phyloP scores from a whole-genome alignment of 1,140 invertebrate genomes.

The Lasioglossum albipes region DNA sequence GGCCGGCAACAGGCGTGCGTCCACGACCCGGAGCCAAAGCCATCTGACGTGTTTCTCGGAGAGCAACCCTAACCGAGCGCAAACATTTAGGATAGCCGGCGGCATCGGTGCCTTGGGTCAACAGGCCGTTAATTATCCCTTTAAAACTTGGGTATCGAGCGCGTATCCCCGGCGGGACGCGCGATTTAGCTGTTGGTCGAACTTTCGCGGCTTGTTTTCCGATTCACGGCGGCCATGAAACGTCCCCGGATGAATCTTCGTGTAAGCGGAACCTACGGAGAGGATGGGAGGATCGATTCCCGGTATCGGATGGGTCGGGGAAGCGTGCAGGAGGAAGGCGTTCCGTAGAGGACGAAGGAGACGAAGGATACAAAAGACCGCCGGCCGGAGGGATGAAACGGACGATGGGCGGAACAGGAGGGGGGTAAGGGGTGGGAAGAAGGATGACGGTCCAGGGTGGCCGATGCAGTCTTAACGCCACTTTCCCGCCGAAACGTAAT shows the following conservation, averaged over 20 bases:
- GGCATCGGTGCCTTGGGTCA: not conserved
- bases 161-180: not conserved
- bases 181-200: slow-evolving; percentile 9
- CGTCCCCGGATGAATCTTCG: not conserved
- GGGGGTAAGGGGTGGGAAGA: not conserved
- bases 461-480: slow-evolving; percentile 54
- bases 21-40: too few species aligned
- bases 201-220: not conserved
- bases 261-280: not conserved
- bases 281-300: too few species aligned
- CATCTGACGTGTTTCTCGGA: too few species aligned
- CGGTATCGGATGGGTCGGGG: too few species aligned
- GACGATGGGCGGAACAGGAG: too few species aligned
- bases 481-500: slow-evolving; percentile 75
- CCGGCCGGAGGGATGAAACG: too few species aligned
- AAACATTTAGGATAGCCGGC: not conserved
- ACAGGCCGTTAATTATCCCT: slow-evolving; percentile 32
- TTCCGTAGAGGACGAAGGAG: too few species aligned
- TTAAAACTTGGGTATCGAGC: slow-evolving; percentile 12
- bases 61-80: not conserved
- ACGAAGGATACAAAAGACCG: too few species aligned
- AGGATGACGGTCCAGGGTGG: slow-evolving; percentile 1
- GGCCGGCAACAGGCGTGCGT: too few species aligned
- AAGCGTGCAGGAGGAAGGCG: too few species aligned
- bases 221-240: not conserved